Base-by-base conservation (phyloP, 2,113 vertebrate species). In the Psilopogon haemacephalus region DNA sequence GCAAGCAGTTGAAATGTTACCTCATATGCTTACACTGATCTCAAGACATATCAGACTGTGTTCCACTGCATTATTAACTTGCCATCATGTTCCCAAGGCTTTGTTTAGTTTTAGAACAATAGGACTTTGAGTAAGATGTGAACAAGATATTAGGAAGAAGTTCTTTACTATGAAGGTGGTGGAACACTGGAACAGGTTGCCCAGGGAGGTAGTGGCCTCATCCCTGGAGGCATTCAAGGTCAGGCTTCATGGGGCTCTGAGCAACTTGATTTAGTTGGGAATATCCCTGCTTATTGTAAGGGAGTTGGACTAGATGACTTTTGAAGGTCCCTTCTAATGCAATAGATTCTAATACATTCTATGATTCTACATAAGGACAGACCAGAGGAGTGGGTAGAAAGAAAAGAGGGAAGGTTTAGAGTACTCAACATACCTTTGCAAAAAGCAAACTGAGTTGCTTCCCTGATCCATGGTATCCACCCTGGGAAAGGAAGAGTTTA, bases 361-460 rank as follows among this genome's bases (percentile, higher is more conserved):
- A 50, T 26, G 23, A 50, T 50, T 50, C 48, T 50, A 50, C 12
- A 33, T 73, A 78, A 28, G 62, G 62, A 71, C 38, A 58, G 9
- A 18, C 38, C 32, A 8, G 27, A 32, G 60, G 21, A 83, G 7
- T 5, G 20, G 54, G 6, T 11, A 78, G 8, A 54, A 4, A 84
- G 69, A 87, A 89, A 19, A 40, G 27, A 42, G 5, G 10, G 12
- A 74, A 59, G 23, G 32, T 86, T 88, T 86, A 68, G 23, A 93
- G 70, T 77, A 94, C 35, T 75, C 44, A 79, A 96, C 84, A 71
- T 9, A 99, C 99, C 99, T 99, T 99, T 96, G 98, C 98, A 98
- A 99, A 99, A 94, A 99, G 98, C 94, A 99, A 97, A 98, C 99
- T 99, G 97, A 99, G 99, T 95, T 99, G 99, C 96, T 99, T 99